phyloP scores from a whole-genome alignment of 2,797 vertebrate species.

The Taeniopygia guttata region DNA sequence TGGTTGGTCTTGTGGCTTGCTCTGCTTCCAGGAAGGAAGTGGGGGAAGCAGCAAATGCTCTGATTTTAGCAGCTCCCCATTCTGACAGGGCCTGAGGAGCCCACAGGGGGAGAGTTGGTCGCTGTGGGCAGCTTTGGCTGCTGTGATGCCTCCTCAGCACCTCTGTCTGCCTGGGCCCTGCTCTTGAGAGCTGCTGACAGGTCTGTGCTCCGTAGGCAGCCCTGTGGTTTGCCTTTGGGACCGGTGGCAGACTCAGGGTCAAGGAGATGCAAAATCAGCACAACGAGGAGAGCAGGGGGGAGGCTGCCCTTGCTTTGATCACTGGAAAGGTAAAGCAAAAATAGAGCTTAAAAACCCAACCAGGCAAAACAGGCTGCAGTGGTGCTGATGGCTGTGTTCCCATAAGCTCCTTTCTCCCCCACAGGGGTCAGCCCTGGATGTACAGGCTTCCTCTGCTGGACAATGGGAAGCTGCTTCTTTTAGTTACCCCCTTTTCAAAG shows the following conservation, averaged over 20 bases:
- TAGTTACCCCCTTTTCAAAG: conserved; percentile 40
- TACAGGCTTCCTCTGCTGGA: conserved; percentile 14
- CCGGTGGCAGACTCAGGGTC: neutral
- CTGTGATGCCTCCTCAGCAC: conserved; percentile 8
- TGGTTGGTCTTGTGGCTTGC: neutral
- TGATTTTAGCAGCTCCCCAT: neutral
- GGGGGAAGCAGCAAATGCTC: neutral
- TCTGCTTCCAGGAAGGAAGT: neutral
- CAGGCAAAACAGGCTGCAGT: conserved; percentile 41
- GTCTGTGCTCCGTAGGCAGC: neutral
- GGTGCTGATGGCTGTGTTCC: conserved; percentile 21
- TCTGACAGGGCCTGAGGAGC: neutral
- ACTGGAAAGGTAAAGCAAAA: conserved; percentile 60
- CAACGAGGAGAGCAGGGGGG: neutral
- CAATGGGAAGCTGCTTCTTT: conserved; percentile 49
- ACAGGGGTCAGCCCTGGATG: neutral
- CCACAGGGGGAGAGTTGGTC: neutral
- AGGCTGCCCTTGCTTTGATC: conserved; percentile 43
- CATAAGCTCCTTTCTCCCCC: neutral
- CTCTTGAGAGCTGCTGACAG: conserved; percentile 47
- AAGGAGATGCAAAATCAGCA: conserved; percentile 21
- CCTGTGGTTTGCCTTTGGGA: conserved; percentile 17
- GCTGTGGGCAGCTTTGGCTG: neutral
- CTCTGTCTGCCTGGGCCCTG: conserved; percentile 5
- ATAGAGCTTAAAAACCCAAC: conserved; percentile 52